Percentiles rank a stretch among this genome's conserved stretches.
Evolutionary conservation across 2,797 vertebrate genomes (phyloP).

Genomic region (Epinephelus malabaricus): DNA sequence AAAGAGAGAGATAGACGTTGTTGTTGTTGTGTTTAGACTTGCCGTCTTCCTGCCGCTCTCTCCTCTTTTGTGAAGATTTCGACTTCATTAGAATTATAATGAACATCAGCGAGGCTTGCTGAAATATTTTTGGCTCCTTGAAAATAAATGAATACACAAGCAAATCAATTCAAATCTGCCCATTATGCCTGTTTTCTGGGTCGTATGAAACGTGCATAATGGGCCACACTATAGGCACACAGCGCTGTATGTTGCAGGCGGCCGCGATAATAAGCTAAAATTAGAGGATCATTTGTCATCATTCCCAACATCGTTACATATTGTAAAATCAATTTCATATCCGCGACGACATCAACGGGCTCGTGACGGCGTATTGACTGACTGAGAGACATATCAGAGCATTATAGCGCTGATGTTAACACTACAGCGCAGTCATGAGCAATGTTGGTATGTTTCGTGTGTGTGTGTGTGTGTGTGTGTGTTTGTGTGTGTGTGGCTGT

Average conservation of each 20-base stretch:
- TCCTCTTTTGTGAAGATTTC: slow-evolving; percentile 72
- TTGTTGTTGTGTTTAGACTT: slow-evolving; percentile 69
- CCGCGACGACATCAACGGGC: slow-evolving; percentile 22
- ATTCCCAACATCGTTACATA: slow-evolving; percentile 29
- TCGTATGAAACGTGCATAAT: slow-evolving; percentile 59
- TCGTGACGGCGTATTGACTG: slow-evolving; percentile 49
- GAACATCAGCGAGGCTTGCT: slow-evolving; percentile 68
- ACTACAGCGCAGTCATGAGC: slow-evolving; percentile 41
- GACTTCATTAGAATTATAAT: slow-evolving; percentile 84
- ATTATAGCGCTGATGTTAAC: slow-evolving; percentile 51
- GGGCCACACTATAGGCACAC: slow-evolving; percentile 46
- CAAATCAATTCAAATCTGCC: slow-evolving; percentile 76
- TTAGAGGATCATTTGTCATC: slow-evolving; percentile 70
- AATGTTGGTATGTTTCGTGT: slow-evolving; percentile 19
- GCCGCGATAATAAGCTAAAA: slow-evolving; percentile 51
- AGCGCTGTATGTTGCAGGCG: slow-evolving; percentile 3
- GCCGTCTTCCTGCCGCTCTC: slow-evolving; percentile 63
- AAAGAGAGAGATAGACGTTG: slow-evolving; percentile 37
- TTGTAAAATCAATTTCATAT: slow-evolving; percentile 63
- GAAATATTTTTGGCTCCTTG: slow-evolving; percentile 77
- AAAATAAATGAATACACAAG: slow-evolving; percentile 72
- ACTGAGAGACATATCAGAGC: slow-evolving; percentile 32
- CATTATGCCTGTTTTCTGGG: slow-evolving; percentile 70
- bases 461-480: slow-evolving; percentile 38
- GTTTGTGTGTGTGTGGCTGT: slow-evolving; percentile 57